A percentile compares a stretch with the other conserved stretches of the same genome.
These are phyloP conservation scores for Cochlearius cochlearius DNA, from an alignment of 2,113 vertebrate species.

Conservation along the genomic window DNA sequence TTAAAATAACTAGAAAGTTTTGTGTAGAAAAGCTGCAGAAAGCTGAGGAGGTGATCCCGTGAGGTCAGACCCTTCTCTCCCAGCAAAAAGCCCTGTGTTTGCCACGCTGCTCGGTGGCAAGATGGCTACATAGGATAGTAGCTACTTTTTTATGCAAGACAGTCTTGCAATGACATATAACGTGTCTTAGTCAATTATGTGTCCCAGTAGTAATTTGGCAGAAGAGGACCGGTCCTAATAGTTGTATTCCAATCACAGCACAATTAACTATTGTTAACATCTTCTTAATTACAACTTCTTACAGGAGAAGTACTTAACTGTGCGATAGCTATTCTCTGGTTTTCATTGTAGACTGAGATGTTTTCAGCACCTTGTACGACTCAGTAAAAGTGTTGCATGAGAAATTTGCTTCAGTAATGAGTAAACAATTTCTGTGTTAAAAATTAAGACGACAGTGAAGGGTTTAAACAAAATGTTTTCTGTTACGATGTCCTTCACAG, in stretches of 20 bases:
- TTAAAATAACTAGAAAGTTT: not conserved
- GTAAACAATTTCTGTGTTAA: not conserved
- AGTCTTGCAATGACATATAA: not conserved
- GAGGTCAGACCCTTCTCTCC: not conserved
- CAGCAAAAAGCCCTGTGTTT: not conserved
- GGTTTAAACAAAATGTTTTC: not conserved
- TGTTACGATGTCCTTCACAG: not conserved
- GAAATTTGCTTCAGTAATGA: not conserved
- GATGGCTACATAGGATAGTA: not conserved
- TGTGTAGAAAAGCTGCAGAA: not conserved
- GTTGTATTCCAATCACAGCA: not conserved
- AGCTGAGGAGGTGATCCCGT: not conserved
- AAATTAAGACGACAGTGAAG: not conserved
- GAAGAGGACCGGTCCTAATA: not conserved
- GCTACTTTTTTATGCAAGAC: not conserved
- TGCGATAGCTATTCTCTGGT: not conserved
- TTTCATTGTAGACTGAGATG: not conserved
- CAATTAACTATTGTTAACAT: not conserved
- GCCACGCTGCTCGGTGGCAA: rapidly evolving
- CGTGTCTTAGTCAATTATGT: not conserved
- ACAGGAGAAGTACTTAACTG: too few relatives aligned
- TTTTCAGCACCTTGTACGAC: not conserved
- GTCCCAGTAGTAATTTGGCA: not conserved
- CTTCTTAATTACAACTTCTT: not conserved
- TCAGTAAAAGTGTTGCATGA: not conserved